Conservation (phyloP, 64 coral and sea anemone genomes). For the Montipora sp. region DNA sequence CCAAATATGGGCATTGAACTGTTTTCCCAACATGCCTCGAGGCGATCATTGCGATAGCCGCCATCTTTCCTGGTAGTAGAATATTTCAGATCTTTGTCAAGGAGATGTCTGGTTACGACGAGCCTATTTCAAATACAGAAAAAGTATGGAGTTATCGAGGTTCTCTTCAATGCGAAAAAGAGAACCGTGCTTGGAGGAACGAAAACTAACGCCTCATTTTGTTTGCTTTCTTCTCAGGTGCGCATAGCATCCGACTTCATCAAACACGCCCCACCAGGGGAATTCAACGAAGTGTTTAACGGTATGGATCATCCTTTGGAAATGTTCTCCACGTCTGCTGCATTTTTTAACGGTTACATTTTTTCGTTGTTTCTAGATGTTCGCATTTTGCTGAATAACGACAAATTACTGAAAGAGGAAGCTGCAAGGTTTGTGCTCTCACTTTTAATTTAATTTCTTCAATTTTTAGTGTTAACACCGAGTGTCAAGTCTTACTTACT, state of each 20-base stretch:
- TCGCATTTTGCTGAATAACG: conserved; percentile 94
- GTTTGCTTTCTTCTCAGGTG: conserved; percentile 63
- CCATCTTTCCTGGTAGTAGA: conserved; percentile 80
- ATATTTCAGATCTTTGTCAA: conserved; percentile 41
- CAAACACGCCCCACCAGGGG: conserved; percentile 99
- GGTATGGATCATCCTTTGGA: conserved; percentile 52
- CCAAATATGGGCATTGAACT: conserved; percentile 69
- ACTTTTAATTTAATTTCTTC: no score
- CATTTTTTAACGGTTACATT: not conserved
- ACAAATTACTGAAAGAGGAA: conserved; percentile 81
- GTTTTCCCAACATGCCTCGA: conserved; percentile 72
- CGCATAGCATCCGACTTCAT: conserved; percentile 99
- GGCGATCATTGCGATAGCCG: conserved; percentile 45
- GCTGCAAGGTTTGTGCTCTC: conserved; percentile 81
- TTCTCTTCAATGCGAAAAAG: not conserved
- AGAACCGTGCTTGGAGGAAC: not conserved
- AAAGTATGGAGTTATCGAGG: conserved; percentile 73
- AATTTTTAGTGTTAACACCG: no score
- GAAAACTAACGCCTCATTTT: conserved; percentile 17
- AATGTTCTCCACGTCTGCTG: not conserved
- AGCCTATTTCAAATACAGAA: conserved; percentile 90
- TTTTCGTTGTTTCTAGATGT: conserved; percentile 75
- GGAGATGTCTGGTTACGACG: conserved; percentile 95
- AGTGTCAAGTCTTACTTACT: no score
- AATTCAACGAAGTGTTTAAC: conserved; percentile 99